Conservation (phyloP, 2,888 invertebrate species). For the Lamellibrachia columna region DNA sequence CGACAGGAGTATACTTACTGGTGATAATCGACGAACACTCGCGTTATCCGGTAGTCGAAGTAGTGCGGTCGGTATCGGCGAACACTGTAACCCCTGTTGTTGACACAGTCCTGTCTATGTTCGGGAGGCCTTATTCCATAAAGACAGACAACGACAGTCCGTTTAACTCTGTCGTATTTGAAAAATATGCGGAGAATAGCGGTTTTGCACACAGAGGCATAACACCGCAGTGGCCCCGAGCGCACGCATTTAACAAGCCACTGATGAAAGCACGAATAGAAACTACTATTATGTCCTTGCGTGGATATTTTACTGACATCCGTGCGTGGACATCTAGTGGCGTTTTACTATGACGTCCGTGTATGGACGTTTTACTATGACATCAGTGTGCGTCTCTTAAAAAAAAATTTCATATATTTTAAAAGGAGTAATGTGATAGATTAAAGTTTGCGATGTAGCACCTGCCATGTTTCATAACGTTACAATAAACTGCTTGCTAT, state of each 20-base stretch:
- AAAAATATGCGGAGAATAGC: conserved; percentile 36
- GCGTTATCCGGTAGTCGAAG: conserved; percentile 42
- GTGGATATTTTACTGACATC: no score
- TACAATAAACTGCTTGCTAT: no score
- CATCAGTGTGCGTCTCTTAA: no score
- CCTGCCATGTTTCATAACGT: no score
- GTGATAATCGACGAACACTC: conserved; percentile 43
- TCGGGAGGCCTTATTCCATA: conserved; percentile 14
- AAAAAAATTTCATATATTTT: no score
- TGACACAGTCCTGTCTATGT: conserved; percentile 29
- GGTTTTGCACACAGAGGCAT: conserved; percentile 42
- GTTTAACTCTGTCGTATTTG: conserved; percentile 37
- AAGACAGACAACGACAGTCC: conserved; percentile 32
- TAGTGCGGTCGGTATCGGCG: conserved; percentile 32
- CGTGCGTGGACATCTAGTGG: no score
- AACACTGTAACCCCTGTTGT: conserved; percentile 35
- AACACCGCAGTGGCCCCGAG: conserved; percentile 32
- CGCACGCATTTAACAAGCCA: conserved; percentile 26
- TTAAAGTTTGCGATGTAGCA: no score
- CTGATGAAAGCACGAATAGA: conserved; percentile 16
- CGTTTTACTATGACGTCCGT: no score
- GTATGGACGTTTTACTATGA: no score
- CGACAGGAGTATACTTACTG: conserved; percentile 36
- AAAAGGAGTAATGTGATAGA: no score
- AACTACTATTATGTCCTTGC: no score